Evolutionary conservation across 2,888 invertebrate species (phyloP).

Genomic region (Enoplolaimus lenunculus): DNA sequence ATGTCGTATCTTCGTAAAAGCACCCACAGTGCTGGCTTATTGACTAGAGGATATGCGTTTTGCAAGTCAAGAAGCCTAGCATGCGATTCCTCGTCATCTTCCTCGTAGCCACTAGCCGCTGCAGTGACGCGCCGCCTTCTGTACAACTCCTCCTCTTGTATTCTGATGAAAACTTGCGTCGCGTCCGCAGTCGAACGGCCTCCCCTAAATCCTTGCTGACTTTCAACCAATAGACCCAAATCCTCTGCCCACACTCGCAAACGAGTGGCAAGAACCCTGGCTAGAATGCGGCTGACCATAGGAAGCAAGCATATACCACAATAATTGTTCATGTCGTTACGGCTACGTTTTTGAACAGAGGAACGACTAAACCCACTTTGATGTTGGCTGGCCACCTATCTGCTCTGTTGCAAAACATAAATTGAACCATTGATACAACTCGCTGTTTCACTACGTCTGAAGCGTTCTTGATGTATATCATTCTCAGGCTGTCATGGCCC

Average conservation of each 20-base stretch:
- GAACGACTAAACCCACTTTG: conserved; percentile 3
- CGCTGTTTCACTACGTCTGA: neutral
- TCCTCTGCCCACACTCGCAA: neutral
- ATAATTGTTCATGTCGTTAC: conserved; percentile 1
- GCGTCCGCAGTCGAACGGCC: conserved; percentile 2
- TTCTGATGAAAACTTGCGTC: neutral
- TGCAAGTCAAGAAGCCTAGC: neutral
- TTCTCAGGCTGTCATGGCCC: neutral
- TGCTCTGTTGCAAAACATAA: conserved; percentile 7
- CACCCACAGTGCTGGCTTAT: conserved; percentile 6
- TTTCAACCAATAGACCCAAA: neutral
- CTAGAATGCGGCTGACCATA: conserved; percentile 5
- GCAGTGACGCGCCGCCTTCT: neutral
- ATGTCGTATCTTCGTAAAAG: conserved; percentile 2
- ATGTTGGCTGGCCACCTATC: conserved; percentile 3
- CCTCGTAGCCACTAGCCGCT: neutral
- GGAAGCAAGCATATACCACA: neutral
- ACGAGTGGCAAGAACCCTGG: neutral
- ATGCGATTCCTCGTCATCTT: neutral
- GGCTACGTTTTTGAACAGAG: neutral
- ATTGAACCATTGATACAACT: neutral
- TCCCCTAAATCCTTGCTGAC: neutral
- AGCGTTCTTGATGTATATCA: neutral
- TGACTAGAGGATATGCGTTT: neutral
- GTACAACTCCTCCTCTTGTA: neutral